Evolutionary conservation across 64 coral and sea anemone species (phyloP).

Genomic region (Exaiptasia diaphana): DNA sequence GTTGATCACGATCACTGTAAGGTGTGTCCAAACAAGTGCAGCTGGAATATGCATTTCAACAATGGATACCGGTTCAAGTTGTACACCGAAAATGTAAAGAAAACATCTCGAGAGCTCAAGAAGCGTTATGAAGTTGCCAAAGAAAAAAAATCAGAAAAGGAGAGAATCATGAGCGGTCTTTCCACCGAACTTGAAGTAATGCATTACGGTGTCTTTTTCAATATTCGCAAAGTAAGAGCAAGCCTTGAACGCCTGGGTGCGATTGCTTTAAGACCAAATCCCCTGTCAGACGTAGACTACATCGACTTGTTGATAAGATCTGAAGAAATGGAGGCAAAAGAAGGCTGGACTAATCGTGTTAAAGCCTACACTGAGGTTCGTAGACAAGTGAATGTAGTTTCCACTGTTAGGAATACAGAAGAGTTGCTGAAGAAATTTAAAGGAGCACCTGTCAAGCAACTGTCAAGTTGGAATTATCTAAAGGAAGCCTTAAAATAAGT

Average conservation of each 20-base stretch:
- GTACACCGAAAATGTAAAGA: not conserved
- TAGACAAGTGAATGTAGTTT: not conserved
- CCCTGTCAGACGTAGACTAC: slow-evolving; percentile 1
- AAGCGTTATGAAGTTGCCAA: slow-evolving; percentile 12
- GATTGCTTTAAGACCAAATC: slow-evolving; percentile 42
- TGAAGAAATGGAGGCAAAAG: slow-evolving; percentile 13
- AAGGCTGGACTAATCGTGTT: slow-evolving; percentile 9
- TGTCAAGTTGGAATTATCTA: no score
- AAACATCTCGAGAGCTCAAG: slow-evolving; percentile 22
- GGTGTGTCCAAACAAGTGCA: not conserved
- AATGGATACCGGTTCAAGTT: not conserved
- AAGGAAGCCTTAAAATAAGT: no score
- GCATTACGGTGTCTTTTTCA: not conserved
- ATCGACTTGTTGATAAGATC: slow-evolving; percentile 9
- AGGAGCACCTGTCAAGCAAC: no score
- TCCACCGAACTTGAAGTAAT: not conserved
- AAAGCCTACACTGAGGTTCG: not conserved
- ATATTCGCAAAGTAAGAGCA: not conserved
- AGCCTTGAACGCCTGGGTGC: not conserved
- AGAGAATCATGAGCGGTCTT: slow-evolving; percentile 6
- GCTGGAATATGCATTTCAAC: slow-evolving; percentile 9
- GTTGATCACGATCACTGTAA: not conserved
- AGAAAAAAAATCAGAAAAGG: not conserved
- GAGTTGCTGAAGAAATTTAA: not conserved
- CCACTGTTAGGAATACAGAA: not conserved